A percentile compares a stretch with the other conserved stretches of the same genome.
Conservation (phyloP, 2,113 vertebrate species). For the Camelus bactrianus region DNA sequence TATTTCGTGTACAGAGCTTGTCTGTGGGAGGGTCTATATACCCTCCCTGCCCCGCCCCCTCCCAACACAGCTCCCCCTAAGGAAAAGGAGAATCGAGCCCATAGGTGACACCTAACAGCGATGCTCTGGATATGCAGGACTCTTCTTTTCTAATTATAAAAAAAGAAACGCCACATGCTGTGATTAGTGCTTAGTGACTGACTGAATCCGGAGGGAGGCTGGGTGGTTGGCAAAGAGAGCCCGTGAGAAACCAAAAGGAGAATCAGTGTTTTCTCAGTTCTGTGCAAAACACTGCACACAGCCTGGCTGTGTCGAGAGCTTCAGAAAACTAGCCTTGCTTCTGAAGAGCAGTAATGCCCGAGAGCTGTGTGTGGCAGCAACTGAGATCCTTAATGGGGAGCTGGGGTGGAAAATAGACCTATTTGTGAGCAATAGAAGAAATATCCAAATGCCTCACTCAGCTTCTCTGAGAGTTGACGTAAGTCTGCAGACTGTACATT, state of each 20-base stretch:
- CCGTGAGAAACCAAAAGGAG: neutral
- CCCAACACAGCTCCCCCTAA: neutral
- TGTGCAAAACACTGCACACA: neutral
- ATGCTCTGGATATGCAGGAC: fast-evolving
- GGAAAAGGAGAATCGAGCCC: neutral
- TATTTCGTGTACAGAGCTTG: neutral
- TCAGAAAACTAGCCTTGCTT: neutral
- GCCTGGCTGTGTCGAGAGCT: neutral
- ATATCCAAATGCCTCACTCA: neutral
- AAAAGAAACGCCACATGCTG: neutral
- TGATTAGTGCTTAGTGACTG: neutral
- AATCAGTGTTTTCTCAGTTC: neutral
- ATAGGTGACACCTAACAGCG: neutral
- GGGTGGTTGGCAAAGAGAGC: neutral
- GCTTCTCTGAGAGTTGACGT: neutral
- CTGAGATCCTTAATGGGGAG: neutral
- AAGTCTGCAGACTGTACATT: neutral
- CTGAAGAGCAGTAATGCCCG: neutral
- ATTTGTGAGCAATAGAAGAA: neutral
- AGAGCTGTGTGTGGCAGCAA: neutral
- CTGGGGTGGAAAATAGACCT: fast-evolving
- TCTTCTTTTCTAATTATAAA: neutral
- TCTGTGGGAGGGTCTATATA: neutral
- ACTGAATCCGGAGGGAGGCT: neutral
- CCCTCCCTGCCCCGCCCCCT: too few species aligned